Evolutionary conservation across 2,113 vertebrate species (phyloP).

Genomic region (Himantopus leucocephalus): DNA sequence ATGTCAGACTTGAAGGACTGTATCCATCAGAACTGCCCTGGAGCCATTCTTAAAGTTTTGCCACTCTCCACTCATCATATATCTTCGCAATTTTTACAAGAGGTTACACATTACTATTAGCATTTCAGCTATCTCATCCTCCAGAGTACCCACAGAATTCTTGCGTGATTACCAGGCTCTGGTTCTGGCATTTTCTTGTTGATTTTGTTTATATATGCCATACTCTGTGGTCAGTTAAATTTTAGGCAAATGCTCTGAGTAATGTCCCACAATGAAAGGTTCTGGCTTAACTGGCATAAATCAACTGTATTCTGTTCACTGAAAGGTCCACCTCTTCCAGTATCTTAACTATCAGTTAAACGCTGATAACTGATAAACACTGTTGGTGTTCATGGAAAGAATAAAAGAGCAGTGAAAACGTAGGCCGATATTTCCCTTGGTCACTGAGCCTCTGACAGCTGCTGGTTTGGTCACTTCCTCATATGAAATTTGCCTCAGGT

Average conservation of each 20-base stretch:
- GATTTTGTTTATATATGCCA: not conserved
- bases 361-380: no score
- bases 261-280: not conserved
- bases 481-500: not conserved
- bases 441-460: not conserved
- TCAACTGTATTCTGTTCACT: not conserved
- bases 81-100: not conserved
- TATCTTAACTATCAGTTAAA: not conserved
- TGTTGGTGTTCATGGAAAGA: not conserved
- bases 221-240: not conserved
- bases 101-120: not conserved
- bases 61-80: not conserved
- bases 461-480: not conserved
- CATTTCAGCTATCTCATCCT: not conserved
- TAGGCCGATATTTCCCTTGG: rapidly evolving
- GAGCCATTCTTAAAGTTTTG: not conserved
- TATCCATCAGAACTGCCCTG: not conserved
- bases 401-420: not conserved
- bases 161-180: not conserved
- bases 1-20: not conserved
- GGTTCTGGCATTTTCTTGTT: not conserved
- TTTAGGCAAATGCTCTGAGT: not conserved
- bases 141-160: not conserved
- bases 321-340: not conserved
- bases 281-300: not conserved